Base-by-base conservation (phyloP, 1,140 invertebrate genomes). In the Formica selysi region DNA sequence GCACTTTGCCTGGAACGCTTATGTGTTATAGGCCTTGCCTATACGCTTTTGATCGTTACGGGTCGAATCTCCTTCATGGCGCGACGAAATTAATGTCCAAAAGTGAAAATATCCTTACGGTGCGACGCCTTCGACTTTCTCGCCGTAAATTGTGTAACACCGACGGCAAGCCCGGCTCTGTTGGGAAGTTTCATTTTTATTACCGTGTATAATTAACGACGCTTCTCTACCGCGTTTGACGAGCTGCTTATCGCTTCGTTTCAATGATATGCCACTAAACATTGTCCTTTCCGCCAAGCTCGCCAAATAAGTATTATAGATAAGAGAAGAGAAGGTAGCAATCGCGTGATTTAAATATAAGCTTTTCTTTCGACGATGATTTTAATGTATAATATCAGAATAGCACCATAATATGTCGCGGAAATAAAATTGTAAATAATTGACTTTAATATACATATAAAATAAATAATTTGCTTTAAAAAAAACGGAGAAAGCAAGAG, bases 111-210 rank as follows among this genome's bases (percentile, higher is more conserved):
- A 51, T 57, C 54, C 26, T 41, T n/a, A 61, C 32, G 54, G 38
- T 57, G 48, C 29, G 44, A 8, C 38, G 54, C 61, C 68, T 26
- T 83, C 79, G 79, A 59, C 79, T 83, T 83, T 83, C 79, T 74
- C 79, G 41, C 41, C 79, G 36, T 83, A 83, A 74, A 83, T 83
- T 83, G 79, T 73, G 38, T 83, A 83, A 83, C 68, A 61, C 22
- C 41, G 38, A 62, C 26, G 38, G 54, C 41, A 38, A 48, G 29
- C 78, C 19, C 78, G 51, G 19, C 32, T 19, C 36, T 38, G 79
- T 11, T 65, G 13, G 32, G 65, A 83, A 73, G n/a, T 59, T 70
- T 83, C 44, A 61, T 83, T 83, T 62, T 83, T 74, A 83, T 61
- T 73, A 51, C 54, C 51, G 26, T n/a, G 16, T 36, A 36, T 61